Evolutionary conservation across 2,113 vertebrate genomes (phyloP), one percentile per base, ranked within the genome.

Genomic region (Oncorhynchus keta): DNA sequence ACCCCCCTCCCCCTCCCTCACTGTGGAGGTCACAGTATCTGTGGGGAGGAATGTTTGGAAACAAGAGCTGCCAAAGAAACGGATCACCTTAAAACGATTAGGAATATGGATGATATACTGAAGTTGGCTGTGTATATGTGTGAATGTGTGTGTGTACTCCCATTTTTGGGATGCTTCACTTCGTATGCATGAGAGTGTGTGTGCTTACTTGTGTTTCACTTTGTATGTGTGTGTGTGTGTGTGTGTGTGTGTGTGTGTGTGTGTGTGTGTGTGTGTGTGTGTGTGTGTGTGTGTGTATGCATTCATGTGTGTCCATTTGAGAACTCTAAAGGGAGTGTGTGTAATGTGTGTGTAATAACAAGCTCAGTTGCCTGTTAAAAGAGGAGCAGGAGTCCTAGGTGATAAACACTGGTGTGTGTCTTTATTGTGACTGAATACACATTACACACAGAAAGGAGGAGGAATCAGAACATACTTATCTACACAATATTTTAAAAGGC

Each of bases 361-460:
- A 62, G 18, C 18, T 62, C 59, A n/a, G 59, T 24, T 22, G 9
- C 65, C 13, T 22, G 13, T 30, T 14, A 30, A 67, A 67, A 8
- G 22, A 5, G 26, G 45, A 9, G 22, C 13, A 14, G 18, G 35
- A 70, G 39, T 45, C 39, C 39, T 45, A 11, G 39, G 39, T 76
- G 67, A 65, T 85, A 73, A 89, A 87, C 85, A 87, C 72, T 75
- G 78, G 74, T 86, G 82, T 82, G 83, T 71, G 81, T 86, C 81
- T 93, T 93, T 92, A 93, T 91, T 92, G 83, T 87, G 88, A 90
- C 83, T 81, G 80, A 89, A 90, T 90, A 90, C 87, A 90, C 84
- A 89, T 85, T 84, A 91, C 86, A 88, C 84, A 87, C 74, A 83
- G 67, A 69, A 45, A 79, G 75, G 68, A 45, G 45, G 68, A 79